Evolutionary conservation across 1,140 invertebrate genomes (phyloP), one percentile per base, ranked within the genome.

Genomic region (Pseudomyrmex sp.): DNA sequence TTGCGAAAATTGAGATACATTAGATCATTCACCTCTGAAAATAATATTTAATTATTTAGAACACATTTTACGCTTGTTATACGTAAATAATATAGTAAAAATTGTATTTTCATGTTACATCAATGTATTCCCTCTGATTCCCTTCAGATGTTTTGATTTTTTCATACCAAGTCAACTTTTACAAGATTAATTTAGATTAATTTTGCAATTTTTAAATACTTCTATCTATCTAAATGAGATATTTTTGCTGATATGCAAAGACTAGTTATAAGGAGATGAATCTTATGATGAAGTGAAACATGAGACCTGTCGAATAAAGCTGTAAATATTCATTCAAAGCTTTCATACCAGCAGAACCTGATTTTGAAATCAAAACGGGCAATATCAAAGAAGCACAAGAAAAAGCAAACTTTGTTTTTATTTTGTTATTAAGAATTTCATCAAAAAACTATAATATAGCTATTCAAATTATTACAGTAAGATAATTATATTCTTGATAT

Each of bases 101-200:
- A 18, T 66, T 44, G 54, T 59, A 56, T 35, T 18, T 35, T 35
- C 7, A 35, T 35, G 35, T 35, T 35, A 35, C 5, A 35, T 35
- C 35, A 35, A 35, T 35, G 4, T 35, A 35, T 35, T 35, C 35
- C 35, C 35, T 35, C 5, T 35, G 35, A 35, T 35, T 35, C 7
- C 4, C 1, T 35, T 35, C 35, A 35, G 35, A 35, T 35, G 0
- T 35, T 35, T 35, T 7, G 2, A 35, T 35, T 35, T 35, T 35
- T 35, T 77, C 74, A 77, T 77, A 77, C 74, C 74, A 77, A 77
- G 74, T 77, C 62, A 77, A 77, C 74, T 56, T 73, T 46, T 56
- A 72, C 10, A 44, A 9, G 20, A 44, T 58, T 35, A 35, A 35
- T 35, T 35, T 35, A 35, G 35, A 35, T 7, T 20, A 59, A 1